Evolutionary conservation across 2,797 vertebrate genomes (phyloP).

Genomic region (Spheniscus humboldti): DNA sequence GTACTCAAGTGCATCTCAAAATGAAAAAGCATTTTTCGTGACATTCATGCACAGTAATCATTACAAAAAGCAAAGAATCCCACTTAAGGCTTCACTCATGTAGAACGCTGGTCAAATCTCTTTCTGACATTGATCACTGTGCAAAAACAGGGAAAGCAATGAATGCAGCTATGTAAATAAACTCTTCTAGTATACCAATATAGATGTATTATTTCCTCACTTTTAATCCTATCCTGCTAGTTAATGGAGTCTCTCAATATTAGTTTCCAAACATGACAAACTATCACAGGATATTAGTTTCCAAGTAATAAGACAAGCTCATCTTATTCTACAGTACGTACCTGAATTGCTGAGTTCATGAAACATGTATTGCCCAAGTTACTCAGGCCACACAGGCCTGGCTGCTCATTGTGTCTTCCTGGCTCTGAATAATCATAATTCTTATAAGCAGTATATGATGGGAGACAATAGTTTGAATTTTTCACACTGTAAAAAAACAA

Average conservation of each 20-base stretch:
- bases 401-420: slow-evolving; percentile 89
- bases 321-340: slow-evolving; percentile 69
- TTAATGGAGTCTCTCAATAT: neutral
- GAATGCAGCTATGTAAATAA: neutral
- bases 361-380: slow-evolving; percentile 99
- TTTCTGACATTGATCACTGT: neutral
- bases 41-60: neutral
- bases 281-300: neutral
- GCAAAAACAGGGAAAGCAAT: neutral
- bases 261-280: neutral
- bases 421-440: slow-evolving; percentile 94
- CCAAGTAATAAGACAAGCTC: neutral
- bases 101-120: neutral
- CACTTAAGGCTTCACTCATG: neutral
- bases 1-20: neutral
- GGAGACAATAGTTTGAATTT: slow-evolving; percentile 95
- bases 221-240: neutral
- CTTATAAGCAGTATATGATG: slow-evolving; percentile 92
- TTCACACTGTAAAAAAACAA: slow-evolving; percentile 86
- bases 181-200: neutral
- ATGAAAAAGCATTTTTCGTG: neutral
- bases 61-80: neutral
- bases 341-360: slow-evolving; percentile 99
- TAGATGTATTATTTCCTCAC: neutral
- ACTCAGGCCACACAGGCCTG: slow-evolving; percentile 95